Evolutionary conservation across 2,888 invertebrate genomes (phyloP).

Genomic region (Sinotaia quadrata): DNA sequence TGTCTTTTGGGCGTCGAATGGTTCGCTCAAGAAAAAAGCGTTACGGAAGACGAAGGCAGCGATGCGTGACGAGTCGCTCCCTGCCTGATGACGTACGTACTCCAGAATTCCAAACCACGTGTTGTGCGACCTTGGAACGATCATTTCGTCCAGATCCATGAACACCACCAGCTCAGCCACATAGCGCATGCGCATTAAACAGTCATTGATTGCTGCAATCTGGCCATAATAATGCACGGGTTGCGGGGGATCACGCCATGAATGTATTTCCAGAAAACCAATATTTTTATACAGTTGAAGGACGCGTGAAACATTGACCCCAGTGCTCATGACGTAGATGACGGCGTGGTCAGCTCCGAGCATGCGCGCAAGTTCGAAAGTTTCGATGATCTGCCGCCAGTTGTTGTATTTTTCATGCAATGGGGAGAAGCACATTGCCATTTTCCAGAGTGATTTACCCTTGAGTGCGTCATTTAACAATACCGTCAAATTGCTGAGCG

Average conservation of each 20-base stretch:
- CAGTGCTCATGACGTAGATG: not conserved
- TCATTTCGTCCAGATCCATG: constrained; percentile 1
- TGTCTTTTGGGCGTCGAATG: not conserved
- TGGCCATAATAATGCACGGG: constrained; percentile 1
- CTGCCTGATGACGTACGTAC: not conserved
- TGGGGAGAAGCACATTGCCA: constrained; percentile 2
- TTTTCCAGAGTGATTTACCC: no score
- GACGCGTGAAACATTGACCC: not conserved
- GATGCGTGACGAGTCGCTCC: not conserved
- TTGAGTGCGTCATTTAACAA: no score
- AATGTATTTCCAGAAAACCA: not conserved
- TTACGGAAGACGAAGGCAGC: not conserved
- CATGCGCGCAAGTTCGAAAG: not conserved
- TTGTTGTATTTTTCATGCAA: not conserved
- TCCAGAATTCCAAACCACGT: not conserved
- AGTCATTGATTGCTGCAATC: constrained; percentile 5
- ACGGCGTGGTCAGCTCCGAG: not conserved
- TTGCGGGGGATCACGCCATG: not conserved
- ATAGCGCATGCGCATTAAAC: constrained; percentile 2
- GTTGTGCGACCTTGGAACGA: not conserved
- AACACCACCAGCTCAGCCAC: not conserved
- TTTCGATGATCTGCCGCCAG: constrained; percentile 6
- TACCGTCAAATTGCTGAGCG: no score
- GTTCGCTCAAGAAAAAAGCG: not conserved
- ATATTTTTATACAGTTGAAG: not conserved